These are phyloP conservation scores for Petrosia ficiformis DNA, from an alignment of 37 sponge, comb jelly and placozoan species.

Conservation along the genomic window DNA sequence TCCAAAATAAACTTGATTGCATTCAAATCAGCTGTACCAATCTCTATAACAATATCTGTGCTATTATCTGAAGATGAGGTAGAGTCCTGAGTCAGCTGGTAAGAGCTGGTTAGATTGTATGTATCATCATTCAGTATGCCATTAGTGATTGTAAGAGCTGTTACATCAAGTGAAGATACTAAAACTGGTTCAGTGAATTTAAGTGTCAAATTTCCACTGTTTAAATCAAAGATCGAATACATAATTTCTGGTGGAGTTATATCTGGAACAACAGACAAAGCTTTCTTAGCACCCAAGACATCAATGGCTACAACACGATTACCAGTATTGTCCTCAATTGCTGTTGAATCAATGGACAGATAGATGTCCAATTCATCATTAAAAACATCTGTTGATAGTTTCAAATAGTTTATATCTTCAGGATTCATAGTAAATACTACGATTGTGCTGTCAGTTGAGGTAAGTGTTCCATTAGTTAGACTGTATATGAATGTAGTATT, in stretches of 20 bases:
- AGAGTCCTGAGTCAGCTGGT: constrained; percentile 24
- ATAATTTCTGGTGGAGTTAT: constrained; percentile 45
- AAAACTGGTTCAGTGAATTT: constrained; percentile 77
- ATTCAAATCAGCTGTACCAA: constrained; percentile 59
- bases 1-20: constrained; percentile 51
- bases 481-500: constrained; percentile 38
- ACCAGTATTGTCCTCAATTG: constrained; percentile 65
- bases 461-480: constrained; percentile 58
- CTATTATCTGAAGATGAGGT: constrained; percentile 53
- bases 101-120: constrained; percentile 61
- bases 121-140: constrained; percentile 24
- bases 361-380: constrained; percentile 43
- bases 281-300: constrained; percentile 28
- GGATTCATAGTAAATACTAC: constrained; percentile 38
- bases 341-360: constrained; percentile 30
- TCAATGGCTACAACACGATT: constrained; percentile 32
- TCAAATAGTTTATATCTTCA: constrained; percentile 65
- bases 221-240: constrained; percentile 58
- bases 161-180: constrained; percentile 35
- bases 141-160: constrained; percentile 53
- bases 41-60: constrained; percentile 41
- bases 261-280: constrained; percentile 28
- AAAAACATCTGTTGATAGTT: constrained; percentile 32
- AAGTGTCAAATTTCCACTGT: constrained; percentile 71
- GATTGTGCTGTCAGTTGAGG: constrained; percentile 22